Conservation (phyloP, 2,113 vertebrate genomes). For the Kryptolebias marmoratus region DNA sequence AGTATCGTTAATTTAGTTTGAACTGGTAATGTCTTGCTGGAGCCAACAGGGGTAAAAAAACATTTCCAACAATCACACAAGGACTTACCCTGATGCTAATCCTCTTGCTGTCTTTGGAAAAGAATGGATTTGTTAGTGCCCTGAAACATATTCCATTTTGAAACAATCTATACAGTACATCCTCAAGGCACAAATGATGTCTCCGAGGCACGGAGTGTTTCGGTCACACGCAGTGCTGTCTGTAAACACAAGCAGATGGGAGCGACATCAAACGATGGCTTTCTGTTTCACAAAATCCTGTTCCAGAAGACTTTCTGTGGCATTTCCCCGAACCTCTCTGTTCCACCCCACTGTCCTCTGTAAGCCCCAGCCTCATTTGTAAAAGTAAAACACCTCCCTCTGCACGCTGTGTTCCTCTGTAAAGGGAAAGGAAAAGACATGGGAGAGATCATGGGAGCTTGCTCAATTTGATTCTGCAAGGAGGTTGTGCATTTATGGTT, state of each 20-base stretch:
- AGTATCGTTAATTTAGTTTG: conserved; percentile 8
- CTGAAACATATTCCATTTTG: conserved; percentile 40
- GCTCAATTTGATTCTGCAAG: conserved; percentile 49
- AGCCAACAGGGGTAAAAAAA: conserved; percentile 17
- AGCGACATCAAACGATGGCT: conserved; percentile 17
- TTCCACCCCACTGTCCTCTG: conserved; percentile 32
- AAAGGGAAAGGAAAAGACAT: conserved; percentile 14
- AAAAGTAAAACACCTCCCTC: conserved; percentile 37
- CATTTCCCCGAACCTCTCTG: conserved; percentile 31
- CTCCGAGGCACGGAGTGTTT: conserved; percentile 35
- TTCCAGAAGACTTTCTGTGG: conserved; percentile 26
- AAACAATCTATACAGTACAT: conserved; percentile 37
- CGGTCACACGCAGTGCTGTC: conserved; percentile 30
- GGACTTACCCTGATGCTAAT: conserved; percentile 36
- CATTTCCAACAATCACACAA: conserved; percentile 17
- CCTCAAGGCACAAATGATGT: conserved; percentile 30
- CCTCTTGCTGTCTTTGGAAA: conserved; percentile 35
- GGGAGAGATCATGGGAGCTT: conserved; percentile 43
- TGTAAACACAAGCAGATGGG: conserved; percentile 48
- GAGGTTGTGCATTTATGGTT: conserved; percentile 20
- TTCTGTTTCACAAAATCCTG: conserved; percentile 3
- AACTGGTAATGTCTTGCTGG: conserved; percentile 13
- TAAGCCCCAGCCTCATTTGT: conserved; percentile 49
- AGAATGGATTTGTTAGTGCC: conserved; percentile 21
- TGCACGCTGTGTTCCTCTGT: conserved; percentile 11